phyloP scores from a whole-genome alignment of 1,140 invertebrate species.

The Platyscapa corneri region DNA sequence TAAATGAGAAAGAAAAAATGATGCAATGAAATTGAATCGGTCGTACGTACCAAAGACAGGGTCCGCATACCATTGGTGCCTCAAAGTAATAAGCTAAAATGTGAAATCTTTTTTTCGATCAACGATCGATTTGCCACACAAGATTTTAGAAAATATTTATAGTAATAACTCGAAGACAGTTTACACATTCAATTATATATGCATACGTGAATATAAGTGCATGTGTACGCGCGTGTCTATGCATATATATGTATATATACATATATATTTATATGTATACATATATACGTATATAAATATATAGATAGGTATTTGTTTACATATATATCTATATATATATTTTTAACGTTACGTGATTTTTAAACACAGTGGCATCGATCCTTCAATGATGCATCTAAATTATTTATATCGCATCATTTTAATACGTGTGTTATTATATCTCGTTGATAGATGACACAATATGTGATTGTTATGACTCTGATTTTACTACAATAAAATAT shows the following conservation, averaged over 20 bases:
- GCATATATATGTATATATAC: neutral
- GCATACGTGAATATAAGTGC: conserved; percentile 58
- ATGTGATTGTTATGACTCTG: conserved; percentile 76
- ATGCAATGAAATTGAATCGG: conserved; percentile 70
- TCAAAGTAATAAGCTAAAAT: conserved; percentile 70
- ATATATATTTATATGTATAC: neutral
- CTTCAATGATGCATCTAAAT: conserved; percentile 72
- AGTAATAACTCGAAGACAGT: conserved; percentile 71
- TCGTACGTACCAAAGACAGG: conserved; percentile 76
- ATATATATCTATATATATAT: conserved; percentile 62
- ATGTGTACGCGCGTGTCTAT: conserved; percentile 4
- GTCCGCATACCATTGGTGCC: conserved; percentile 76
- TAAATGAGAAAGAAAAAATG: conserved; percentile 57
- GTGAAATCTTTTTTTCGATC: conserved; percentile 65
- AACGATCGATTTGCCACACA: conserved; percentile 67
- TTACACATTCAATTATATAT: conserved; percentile 70
- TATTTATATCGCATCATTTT: conserved; percentile 74
- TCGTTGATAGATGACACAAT: conserved; percentile 74
- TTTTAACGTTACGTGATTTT: conserved; percentile 75
- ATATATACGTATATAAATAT: conserved; percentile 16
- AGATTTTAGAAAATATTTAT: conserved; percentile 74
- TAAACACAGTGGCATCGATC: conserved; percentile 71
- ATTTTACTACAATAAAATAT: conserved; percentile 74
- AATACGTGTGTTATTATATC: conserved; percentile 73
- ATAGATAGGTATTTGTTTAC: too few species aligned